These are phyloP conservation scores for Carettochelys insculpta DNA, from an alignment of 2,113 vertebrate genomes.

Conservation along the genomic window DNA sequence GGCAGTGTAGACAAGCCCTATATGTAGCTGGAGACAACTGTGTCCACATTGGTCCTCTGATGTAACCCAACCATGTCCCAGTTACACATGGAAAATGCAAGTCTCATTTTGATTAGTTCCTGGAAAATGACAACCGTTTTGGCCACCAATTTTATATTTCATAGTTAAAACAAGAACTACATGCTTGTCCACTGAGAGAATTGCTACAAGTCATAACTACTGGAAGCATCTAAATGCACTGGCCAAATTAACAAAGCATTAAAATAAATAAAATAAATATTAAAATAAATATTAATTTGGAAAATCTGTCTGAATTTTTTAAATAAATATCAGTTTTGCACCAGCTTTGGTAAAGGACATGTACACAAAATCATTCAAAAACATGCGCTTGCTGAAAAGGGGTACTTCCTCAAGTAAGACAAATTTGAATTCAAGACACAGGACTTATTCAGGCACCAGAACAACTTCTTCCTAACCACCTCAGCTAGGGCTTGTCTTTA, in stretches of 20 bases:
- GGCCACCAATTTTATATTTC: neutral
- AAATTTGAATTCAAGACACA: neutral
- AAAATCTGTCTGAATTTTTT: neutral
- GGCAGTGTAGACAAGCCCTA: no score
- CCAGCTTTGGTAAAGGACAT: neutral
- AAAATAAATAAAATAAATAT: neutral
- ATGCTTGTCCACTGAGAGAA: neutral
- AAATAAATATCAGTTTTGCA: neutral
- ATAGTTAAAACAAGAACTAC: neutral
- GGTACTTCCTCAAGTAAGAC: neutral
- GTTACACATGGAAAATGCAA: neutral
- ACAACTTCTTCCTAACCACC: neutral
- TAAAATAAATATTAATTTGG: neutral
- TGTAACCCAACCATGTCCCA: neutral
- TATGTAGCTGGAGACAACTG: neutral
- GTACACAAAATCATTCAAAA: neutral
- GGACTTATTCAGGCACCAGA: neutral
- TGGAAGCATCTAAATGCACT: neutral
- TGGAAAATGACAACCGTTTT: no score
- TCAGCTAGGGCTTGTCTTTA: no score
- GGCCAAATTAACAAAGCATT: neutral
- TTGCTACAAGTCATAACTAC: neutral
- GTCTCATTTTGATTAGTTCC: neutral
- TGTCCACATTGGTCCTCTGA: neutral
- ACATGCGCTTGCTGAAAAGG: neutral